Evolutionary conservation across 2,113 vertebrate species (phyloP), one percentile per base, ranked within the genome.

Genomic region (Ameiurus melas): DNA sequence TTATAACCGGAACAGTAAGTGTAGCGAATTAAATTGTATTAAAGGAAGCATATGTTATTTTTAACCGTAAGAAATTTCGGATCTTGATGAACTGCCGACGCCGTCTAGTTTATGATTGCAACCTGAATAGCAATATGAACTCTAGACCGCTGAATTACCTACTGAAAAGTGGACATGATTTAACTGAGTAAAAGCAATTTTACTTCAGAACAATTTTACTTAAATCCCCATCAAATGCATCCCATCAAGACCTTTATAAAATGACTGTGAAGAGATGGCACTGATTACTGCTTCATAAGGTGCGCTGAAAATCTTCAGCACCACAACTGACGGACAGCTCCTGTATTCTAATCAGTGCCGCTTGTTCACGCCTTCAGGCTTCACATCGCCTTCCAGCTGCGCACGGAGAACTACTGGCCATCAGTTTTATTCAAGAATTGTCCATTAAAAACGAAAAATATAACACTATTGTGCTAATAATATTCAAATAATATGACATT

Each of bases 321-420:
- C 91, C 81, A 66, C 39, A 16, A 16, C 53, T 39, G 4, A n/a
- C 53, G 91, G 90, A 92, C 90, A 92, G 90, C 84, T 85, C 86
- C 87, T 27, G 36, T 73, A 33, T 33, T 66, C 57, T 57, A 27
- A 27, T 51, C 7, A 73, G n/a, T 73, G 2, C 33, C 20, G 30
- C 33, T 58, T 57, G n/a, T 86, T 86, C 78, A 86, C 71, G 85
- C 78, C 53, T 86, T 70, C 33, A 75, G 64, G 80, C 62, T 75
- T 84, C 43, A 60, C n/a, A 12, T 22, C 1, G 9, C 20, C 55
- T 33, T 60, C 4, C 0, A 82, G 9, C 79, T 36, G 55, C 16
- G 5, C 33, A 39, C 60, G 33, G 51, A 81, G 5, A 60, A 82
- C 27, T 43, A 36, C 20, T 43, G 33, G 33, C 4, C 20, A 16